Evolutionary conservation across 2,113 vertebrate species (phyloP).

Genomic region (Pygoscelis adeliae): DNA sequence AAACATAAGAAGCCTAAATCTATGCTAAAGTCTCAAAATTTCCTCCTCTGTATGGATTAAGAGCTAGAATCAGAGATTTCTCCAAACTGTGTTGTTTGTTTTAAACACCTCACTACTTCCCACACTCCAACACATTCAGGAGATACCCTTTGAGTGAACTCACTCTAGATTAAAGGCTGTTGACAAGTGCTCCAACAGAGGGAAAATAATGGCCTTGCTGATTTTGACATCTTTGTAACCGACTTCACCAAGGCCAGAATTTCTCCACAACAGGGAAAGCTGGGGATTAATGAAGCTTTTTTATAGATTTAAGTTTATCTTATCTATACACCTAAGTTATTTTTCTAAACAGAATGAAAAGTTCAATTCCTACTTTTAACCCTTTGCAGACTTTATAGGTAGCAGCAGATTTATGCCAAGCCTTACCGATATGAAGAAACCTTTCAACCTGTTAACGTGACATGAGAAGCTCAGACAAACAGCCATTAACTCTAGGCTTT

Average conservation of each 20-base stretch:
- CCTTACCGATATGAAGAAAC: not conserved
- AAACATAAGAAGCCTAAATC: not conserved
- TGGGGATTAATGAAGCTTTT: not conserved
- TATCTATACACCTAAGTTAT: not conserved
- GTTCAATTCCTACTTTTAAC: not conserved
- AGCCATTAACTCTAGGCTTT: not conserved
- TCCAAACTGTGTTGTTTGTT: not conserved
- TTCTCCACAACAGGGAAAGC: not conserved
- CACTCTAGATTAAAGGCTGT: not conserved
- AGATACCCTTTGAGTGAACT: not conserved
- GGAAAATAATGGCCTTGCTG: not conserved
- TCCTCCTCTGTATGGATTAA: not conserved
- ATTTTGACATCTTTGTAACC: not conserved
- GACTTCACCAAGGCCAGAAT: not conserved
- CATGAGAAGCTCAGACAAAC: not conserved
- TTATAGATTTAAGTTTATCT: not conserved
- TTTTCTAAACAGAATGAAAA: not conserved
- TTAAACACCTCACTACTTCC: not conserved
- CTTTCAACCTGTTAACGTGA: not conserved
- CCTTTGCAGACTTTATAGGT: not conserved
- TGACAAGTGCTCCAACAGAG: not conserved
- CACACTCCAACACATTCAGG: not conserved
- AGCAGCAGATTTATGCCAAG: not conserved
- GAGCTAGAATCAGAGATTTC: not conserved
- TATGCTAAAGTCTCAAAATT: not conserved